Evolutionary conservation across 2,888 invertebrate species (phyloP).

Genomic region (Rambutsinella grinnellia): DNA sequence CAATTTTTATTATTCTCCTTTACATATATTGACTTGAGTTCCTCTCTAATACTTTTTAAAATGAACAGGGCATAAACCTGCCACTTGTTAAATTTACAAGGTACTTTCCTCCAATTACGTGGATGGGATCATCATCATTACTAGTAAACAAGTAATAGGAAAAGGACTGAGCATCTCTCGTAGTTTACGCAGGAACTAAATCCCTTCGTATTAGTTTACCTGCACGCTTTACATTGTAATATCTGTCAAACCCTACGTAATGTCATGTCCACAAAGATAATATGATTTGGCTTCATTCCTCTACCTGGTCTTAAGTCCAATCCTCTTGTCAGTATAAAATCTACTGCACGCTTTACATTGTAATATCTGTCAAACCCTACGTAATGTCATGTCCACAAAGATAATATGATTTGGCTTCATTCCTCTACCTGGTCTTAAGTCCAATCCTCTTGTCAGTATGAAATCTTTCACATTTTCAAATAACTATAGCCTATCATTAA

Average conservation of each 20-base stretch:
- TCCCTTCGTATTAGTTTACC: not conserved
- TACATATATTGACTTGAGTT: not conserved
- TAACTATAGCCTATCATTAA: too few species aligned
- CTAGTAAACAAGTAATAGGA: not conserved
- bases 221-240: conserved; percentile 12
- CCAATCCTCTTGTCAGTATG: too few species aligned
- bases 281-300: too few species aligned
- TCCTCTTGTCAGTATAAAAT: too few species aligned
- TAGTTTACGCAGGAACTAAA: not conserved
- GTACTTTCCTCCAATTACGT: conserved; percentile 23
- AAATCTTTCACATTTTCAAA: too few species aligned
- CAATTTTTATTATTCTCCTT: not conserved
- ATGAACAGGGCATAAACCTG: conserved; percentile 9
- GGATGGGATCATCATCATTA: not conserved
- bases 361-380: conserved; percentile 4
- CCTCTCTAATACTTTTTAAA: not conserved
- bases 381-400: conserved; percentile 4
- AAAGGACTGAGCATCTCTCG: not conserved
- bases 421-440: too few species aligned
- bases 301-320: too few species aligned
- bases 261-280: conserved; percentile 7
- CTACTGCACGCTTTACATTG: conserved; percentile 12
- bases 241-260: not conserved
- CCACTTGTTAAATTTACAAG: conserved; percentile 20
- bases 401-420: not conserved